These are phyloP conservation scores for Lottia gigantea DNA, from an alignment of 2,888 invertebrate genomes.

Conservation along the genomic window DNA sequence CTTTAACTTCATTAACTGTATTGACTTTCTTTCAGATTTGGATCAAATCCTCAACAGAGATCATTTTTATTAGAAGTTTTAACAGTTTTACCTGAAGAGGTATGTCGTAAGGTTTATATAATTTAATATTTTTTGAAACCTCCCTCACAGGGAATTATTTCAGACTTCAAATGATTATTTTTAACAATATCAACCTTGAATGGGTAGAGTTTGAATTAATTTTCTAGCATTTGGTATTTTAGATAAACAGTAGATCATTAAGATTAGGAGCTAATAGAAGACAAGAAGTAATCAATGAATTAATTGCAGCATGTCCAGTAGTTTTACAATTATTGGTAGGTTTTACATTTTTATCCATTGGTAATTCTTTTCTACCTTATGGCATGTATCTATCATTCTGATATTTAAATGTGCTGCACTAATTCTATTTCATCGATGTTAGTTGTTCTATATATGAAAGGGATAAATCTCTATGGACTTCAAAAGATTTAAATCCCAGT, in stretches of 20 bases:
- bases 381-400: too few species aligned
- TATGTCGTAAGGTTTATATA: slow-evolving; percentile 61
- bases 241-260: slow-evolving; percentile 69
- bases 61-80: slow-evolving; percentile 91
- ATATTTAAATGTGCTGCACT: too few species aligned
- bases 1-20: too few species aligned
- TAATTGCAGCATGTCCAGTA: slow-evolving; percentile 80
- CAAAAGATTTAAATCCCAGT: too few species aligned
- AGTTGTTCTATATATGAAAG: too few species aligned
- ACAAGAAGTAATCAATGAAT: slow-evolving; percentile 83
- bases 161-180: too few species aligned
- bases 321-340: slow-evolving; percentile 82
- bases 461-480: too few species aligned
- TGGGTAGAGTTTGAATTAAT: too few species aligned
- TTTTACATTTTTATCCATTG: slow-evolving; percentile 14
- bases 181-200: too few species aligned
- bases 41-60: slow-evolving; percentile 70
- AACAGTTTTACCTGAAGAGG: slow-evolving; percentile 95
- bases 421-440: too few species aligned
- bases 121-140: too few species aligned
- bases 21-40: slow-evolving; percentile 62
- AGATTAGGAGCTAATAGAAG: slow-evolving; percentile 90
- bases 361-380: background rate
- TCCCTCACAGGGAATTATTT: too few species aligned
- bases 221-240: slow-evolving; percentile 10